A percentile compares a stretch with the other conserved stretches of the same genome.
phyloP scores from a whole-genome alignment of 2,888 invertebrate genomes.

The Aromia moschata region DNA sequence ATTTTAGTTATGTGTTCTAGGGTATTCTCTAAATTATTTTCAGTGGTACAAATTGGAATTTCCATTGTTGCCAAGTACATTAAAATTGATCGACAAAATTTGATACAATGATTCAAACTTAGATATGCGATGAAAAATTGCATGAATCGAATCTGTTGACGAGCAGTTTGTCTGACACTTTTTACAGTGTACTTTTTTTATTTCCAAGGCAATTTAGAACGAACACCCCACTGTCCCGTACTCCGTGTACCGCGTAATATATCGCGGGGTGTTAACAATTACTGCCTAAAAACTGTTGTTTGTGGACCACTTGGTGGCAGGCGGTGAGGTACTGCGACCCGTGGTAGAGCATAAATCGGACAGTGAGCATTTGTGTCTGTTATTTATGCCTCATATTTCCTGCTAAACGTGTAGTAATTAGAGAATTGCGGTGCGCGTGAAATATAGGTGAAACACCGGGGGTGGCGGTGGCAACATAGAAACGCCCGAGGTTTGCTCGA shows the following conservation, averaged over 20 bases:
- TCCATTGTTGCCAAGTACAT: too few species aligned
- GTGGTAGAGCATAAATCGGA: constrained; percentile 57
- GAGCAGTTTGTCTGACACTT: too few species aligned
- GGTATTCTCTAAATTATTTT: too few species aligned
- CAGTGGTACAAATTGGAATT: too few species aligned
- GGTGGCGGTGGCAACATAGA: constrained; percentile 42
- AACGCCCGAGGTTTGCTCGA: constrained; percentile 1
- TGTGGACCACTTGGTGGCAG: constrained; percentile 48
- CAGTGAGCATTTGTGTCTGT: constrained; percentile 60
- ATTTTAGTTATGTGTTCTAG: too few species aligned
- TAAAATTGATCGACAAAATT: too few species aligned
- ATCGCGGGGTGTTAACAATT: constrained; percentile 51
- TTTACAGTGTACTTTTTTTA: too few species aligned
- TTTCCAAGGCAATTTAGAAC: constrained; percentile 29
- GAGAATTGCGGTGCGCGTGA: constrained; percentile 63
- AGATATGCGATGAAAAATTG: too few species aligned
- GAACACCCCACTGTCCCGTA: constrained; percentile 33
- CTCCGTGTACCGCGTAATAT: constrained; percentile 46
- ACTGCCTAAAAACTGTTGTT: constrained; percentile 52
- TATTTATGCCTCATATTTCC: constrained; percentile 65
- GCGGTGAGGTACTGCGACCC: constrained; percentile 46
- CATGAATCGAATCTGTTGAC: too few species aligned
- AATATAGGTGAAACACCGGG: constrained; percentile 60
- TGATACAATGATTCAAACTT: too few species aligned
- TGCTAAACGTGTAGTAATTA: constrained; percentile 63